Evolutionary conservation across 2,113 vertebrate genomes (phyloP).

Genomic region (Cettia cetti): DNA sequence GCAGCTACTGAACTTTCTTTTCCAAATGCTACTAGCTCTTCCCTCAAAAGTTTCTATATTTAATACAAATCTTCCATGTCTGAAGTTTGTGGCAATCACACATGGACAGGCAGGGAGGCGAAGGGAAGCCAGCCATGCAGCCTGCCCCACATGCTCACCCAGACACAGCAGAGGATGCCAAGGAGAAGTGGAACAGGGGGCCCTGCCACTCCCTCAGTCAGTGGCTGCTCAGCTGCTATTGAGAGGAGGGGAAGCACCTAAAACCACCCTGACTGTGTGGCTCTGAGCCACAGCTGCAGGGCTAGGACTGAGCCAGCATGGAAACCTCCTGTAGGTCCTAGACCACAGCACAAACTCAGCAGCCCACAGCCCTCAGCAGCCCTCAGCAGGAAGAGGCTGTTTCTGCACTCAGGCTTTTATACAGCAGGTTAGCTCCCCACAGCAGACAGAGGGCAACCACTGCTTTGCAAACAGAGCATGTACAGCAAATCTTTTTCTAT

Average conservation of each 20-base stretch:
- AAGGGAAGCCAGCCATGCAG: not conserved
- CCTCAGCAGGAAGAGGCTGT: not conserved
- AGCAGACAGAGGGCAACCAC: not conserved
- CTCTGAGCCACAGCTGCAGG: not conserved
- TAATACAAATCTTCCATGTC: not conserved
- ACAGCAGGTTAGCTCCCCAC: not conserved
- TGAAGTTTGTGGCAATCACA: not conserved
- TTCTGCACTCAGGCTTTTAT: not conserved
- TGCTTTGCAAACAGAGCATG: rapidly evolving
- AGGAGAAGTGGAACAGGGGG: not conserved
- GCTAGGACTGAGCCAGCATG: rapidly evolving
- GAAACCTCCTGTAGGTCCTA: not conserved
- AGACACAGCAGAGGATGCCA: not conserved
- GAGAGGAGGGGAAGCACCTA: not conserved
- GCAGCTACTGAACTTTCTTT: slow-evolving; percentile 17
- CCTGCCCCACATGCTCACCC: rapidly evolving
- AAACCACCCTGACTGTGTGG: not conserved
- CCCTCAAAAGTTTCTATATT: slow-evolving; percentile 14
- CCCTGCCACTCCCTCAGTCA: not conserved
- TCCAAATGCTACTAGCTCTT: not conserved
- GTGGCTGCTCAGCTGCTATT: not conserved
- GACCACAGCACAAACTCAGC: not conserved
- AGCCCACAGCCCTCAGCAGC: not conserved
- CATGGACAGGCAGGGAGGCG: not conserved
- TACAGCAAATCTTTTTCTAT: not conserved